These are phyloP conservation scores for Hybos culiciformis DNA, from an alignment of 2,888 invertebrate genomes.

Conservation along the genomic window DNA sequence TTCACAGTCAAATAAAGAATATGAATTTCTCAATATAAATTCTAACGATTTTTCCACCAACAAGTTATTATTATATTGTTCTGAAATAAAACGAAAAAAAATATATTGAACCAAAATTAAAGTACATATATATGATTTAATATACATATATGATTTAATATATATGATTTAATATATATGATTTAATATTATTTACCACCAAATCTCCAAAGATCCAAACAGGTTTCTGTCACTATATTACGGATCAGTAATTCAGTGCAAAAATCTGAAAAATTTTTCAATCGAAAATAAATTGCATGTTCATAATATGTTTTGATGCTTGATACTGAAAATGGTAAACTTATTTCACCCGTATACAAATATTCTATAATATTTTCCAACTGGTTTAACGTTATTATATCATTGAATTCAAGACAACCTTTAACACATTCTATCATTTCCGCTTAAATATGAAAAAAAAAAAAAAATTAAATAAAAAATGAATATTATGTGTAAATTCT, in stretches of 20 bases:
- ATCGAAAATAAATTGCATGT: constrained; percentile 1
- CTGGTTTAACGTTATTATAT: background rate
- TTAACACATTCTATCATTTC: constrained; percentile 2
- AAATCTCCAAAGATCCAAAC: constrained; percentile 1
- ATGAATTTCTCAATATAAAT: background rate
- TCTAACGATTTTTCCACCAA: background rate
- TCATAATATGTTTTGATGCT: background rate
- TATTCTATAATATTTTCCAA: constrained; percentile 2
- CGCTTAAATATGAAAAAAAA: background rate
- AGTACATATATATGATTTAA: too few species aligned
- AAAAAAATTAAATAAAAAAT: too few species aligned
- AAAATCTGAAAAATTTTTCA: constrained; percentile 1
- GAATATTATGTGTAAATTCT: too few species aligned
- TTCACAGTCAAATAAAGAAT: background rate
- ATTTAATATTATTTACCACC: background rate
- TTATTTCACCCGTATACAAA: constrained; percentile 1
- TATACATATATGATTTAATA: too few species aligned
- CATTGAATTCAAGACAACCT: background rate
- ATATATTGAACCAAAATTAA: background rate
- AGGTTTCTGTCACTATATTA: background rate
- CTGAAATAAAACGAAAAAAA: background rate
- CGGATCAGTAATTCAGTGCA: background rate
- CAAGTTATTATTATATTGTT: background rate
- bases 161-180: too few species aligned
- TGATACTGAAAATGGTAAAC: background rate